Conservation (phyloP, 1,140 invertebrate species). For the Armadillidium nasatum region DNA sequence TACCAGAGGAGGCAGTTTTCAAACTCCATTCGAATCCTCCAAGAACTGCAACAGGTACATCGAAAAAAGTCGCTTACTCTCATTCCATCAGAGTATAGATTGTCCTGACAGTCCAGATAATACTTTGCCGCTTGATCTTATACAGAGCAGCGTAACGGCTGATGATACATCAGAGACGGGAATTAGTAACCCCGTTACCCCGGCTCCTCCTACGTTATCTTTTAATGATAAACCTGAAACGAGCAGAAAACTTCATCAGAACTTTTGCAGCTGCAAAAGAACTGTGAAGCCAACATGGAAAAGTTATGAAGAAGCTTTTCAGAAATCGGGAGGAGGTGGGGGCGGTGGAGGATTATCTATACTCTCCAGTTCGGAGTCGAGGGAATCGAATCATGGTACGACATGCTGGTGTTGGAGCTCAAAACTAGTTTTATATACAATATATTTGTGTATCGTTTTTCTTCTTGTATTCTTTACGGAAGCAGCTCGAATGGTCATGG, state of each 20-base stretch:
- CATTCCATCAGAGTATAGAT: background rate
- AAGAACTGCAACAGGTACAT: background rate
- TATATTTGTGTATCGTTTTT: background rate
- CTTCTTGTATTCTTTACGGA: background rate
- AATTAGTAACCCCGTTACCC: background rate
- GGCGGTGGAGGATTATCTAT: background rate
- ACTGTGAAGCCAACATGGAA: background rate
- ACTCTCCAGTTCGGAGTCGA: background rate
- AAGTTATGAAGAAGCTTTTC: background rate
- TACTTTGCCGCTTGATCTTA: background rate
- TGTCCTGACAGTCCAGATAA: background rate
- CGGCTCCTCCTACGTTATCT: background rate
- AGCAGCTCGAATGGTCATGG: constrained; percentile 26
- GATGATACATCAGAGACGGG: background rate
- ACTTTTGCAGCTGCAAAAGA: background rate
- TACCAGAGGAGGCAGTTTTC: background rate
- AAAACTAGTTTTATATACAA: background rate
- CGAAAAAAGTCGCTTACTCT: background rate
- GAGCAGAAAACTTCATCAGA: background rate
- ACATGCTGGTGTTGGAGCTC: constrained; percentile 1
- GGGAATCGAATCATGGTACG: background rate
- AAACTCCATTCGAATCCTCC: background rate
- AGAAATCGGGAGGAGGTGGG: background rate
- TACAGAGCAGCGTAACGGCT: background rate
- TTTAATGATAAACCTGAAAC: background rate